Percentiles rank a stretch among this genome's conserved stretches.
These are phyloP conservation scores for Drosophila pseudotakahashii DNA, from an alignment of 2,888 invertebrate species.

Conservation along the genomic window DNA sequence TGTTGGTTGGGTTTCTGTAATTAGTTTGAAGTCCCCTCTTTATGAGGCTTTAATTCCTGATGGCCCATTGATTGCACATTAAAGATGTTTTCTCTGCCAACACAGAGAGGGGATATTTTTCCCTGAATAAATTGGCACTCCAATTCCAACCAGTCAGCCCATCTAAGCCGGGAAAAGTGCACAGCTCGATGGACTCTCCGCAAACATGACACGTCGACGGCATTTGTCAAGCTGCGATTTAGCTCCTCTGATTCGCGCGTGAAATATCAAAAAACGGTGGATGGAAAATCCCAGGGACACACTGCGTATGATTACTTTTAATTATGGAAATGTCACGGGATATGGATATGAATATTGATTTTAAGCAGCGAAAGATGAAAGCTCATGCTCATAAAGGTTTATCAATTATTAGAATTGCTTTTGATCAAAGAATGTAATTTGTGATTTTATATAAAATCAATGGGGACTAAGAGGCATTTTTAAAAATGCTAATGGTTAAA, in stretches of 20 bases:
- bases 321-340: conserved; percentile 10
- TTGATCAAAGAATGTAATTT: not conserved
- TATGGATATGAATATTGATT: conserved; percentile 6
- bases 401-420: conserved; percentile 7
- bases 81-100: conserved; percentile 1
- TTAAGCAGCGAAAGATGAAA: not conserved
- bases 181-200: conserved; percentile 3
- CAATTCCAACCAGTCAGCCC: conserved; percentile 8
- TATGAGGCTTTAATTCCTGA: conserved; percentile 48
- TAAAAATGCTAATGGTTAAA: not conserved
- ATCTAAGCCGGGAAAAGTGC: conserved; percentile 13
- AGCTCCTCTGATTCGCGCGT: not conserved
- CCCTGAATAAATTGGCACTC: conserved; percentile 54
- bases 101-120: not conserved
- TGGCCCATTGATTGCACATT: conserved; percentile 38
- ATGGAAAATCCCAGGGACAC: not conserved
- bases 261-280: not conserved
- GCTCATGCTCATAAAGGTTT: not conserved
- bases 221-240: conserved; percentile 5
- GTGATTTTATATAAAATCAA: not conserved
- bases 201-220: conserved; percentile 8
- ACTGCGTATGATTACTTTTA: conserved; percentile 15
- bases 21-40: conserved; percentile 58
- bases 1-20: conserved; percentile 49
- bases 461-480: not conserved